Conservation (phyloP, 2,888 invertebrate genomes). For the Epirrhoe tristata region DNA sequence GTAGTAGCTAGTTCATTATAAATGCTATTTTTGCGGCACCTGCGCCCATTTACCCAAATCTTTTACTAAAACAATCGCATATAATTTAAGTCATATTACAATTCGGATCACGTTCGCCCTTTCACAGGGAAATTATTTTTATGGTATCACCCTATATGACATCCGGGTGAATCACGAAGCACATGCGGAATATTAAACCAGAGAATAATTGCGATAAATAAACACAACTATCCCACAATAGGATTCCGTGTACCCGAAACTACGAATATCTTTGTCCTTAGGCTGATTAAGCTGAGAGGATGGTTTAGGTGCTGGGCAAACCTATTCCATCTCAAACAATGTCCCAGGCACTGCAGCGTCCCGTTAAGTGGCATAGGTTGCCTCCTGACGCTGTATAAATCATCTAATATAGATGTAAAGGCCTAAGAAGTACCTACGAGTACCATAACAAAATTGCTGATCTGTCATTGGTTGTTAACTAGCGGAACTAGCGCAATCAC, state of each 20-base stretch:
- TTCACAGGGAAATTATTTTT: constrained; percentile 41
- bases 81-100: constrained; percentile 4
- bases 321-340: no score
- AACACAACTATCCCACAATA: not conserved
- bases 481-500: no score
- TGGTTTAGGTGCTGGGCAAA: no score
- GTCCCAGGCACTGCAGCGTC: no score
- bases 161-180: constrained; percentile 21
- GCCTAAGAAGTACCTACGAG: no score
- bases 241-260: no score
- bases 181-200: constrained; percentile 34
- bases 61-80: constrained; percentile 11
- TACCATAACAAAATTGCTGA: not conserved
- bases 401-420: no score
- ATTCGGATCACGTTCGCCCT: constrained; percentile 38
- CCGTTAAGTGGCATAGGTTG: no score
- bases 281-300: no score
- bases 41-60: not conserved
- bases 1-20: not conserved
- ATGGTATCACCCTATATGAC: constrained; percentile 39
- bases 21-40: not conserved
- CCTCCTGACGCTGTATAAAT: no score
- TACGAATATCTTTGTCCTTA: no score
- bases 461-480: no score
- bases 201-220: not conserved